A percentile compares a stretch with the other conserved stretches of the same genome.
phyloP scores from a whole-genome alignment of 2,113 vertebrate species.

The cat (Felis catus) region DNA sequence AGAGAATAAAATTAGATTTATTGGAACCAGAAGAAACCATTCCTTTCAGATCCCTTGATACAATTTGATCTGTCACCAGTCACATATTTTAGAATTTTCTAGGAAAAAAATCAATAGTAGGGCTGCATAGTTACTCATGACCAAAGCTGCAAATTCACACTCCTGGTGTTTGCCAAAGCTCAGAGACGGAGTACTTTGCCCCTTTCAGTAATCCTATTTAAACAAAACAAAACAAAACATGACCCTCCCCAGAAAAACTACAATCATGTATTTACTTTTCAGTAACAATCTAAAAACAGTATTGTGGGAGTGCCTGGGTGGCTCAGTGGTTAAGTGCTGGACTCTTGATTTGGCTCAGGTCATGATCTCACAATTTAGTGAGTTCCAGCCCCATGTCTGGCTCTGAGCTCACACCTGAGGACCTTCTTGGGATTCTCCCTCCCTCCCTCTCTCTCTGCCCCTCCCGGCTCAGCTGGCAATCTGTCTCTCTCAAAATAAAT shows the following conservation, averaged over 20 bases:
- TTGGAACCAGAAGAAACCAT: neutral
- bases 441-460: too few species aligned
- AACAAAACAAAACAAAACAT: too few species aligned
- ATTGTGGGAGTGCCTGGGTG: neutral
- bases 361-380: too few species aligned
- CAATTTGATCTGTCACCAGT: neutral
- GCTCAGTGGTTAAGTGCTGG: too few species aligned
- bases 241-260: too few species aligned
- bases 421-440: too few species aligned
- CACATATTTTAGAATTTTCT: neutral
- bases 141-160: neutral
- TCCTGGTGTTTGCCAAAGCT: neutral
- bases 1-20: slow-evolving; percentile 19
- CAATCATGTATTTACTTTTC: neutral
- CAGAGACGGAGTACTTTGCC: neutral
- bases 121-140: neutral
- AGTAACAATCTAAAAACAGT: neutral
- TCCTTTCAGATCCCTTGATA: neutral
- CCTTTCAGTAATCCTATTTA: neutral
- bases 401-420: too few species aligned
- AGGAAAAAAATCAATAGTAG: neutral
- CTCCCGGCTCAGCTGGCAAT: too few species aligned
- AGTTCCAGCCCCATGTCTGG: too few species aligned
- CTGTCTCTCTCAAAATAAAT: too few species aligned
- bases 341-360: too few species aligned